These are phyloP conservation scores for Ctenochaetus hawaiiensis DNA, from an alignment of 2,797 vertebrate genomes.

Conservation along the genomic window DNA sequence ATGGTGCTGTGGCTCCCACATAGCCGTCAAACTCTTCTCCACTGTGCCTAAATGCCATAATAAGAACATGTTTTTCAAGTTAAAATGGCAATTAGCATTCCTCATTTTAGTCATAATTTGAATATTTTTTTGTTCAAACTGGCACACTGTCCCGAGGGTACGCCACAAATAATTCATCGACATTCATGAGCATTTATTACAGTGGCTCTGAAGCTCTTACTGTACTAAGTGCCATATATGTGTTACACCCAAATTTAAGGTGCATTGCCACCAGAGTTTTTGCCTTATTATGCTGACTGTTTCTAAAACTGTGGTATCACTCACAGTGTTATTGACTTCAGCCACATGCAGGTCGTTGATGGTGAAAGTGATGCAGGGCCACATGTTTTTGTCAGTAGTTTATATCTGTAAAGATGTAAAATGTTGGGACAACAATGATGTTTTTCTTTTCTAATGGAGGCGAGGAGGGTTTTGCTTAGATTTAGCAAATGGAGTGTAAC, in stretches of 20 bases:
- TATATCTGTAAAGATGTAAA: too few relatives aligned
- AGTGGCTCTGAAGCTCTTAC: slow-evolving; percentile 4
- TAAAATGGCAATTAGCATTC: slow-evolving; percentile 17
- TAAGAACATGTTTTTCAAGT: slow-evolving; percentile 22
- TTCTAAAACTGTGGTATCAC: background rate
- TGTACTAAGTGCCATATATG: slow-evolving; percentile 8
- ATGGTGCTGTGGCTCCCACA: background rate
- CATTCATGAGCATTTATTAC: slow-evolving; percentile 28
- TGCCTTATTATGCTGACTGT: background rate
- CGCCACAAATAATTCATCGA: slow-evolving; percentile 34
- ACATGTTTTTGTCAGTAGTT: background rate
- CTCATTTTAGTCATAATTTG: slow-evolving; percentile 18
- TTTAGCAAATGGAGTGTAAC: background rate
- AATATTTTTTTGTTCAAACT: slow-evolving; percentile 27
- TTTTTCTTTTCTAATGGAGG: too few relatives aligned
- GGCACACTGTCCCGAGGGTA: slow-evolving; percentile 23
- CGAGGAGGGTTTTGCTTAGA: background rate
- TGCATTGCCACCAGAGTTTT: slow-evolving; percentile 10
- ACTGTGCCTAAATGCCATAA: background rate
- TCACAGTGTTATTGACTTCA: slow-evolving; percentile 13
- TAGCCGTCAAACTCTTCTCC: background rate
- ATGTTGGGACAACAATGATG: too few relatives aligned
- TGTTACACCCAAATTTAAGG: slow-evolving; percentile 11
- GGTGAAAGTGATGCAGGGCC: slow-evolving; percentile 16
- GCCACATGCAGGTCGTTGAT: slow-evolving; percentile 17